Conservation (phyloP, 2,797 vertebrate species). For the Psittacula echo region DNA sequence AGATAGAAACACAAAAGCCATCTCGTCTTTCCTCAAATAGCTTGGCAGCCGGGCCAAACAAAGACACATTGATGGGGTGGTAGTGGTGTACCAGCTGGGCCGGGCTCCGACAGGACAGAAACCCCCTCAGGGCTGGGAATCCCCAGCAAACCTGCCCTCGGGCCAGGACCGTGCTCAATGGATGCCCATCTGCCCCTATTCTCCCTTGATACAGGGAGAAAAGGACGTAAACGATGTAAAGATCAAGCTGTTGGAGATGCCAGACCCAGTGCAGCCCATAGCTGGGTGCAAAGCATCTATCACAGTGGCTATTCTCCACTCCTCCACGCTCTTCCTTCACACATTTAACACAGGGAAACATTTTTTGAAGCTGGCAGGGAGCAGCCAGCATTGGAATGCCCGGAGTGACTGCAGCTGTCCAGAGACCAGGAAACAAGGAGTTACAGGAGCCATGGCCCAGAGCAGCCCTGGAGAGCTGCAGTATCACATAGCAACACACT, state of each 20-base stretch:
- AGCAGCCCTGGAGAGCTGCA: neutral
- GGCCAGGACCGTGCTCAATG: accelerated
- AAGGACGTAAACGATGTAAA: neutral
- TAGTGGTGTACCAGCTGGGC: neutral
- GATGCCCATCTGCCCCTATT: accelerated
- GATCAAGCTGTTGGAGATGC: neutral
- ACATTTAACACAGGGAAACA: neutral
- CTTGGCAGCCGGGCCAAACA: neutral
- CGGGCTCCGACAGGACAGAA: neutral
- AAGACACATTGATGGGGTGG: conserved; percentile 18
- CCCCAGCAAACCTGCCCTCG: neutral
- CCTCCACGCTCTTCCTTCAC: neutral
- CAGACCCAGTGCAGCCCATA: neutral
- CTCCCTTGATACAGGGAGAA: too few species aligned
- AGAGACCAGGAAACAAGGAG: conserved; percentile 31
- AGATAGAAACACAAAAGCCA: conserved; percentile 47
- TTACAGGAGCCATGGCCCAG: neutral
- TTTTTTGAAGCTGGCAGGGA: neutral
- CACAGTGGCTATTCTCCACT: neutral
- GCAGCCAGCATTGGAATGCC: neutral
- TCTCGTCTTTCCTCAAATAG: conserved; percentile 63
- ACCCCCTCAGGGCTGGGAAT: accelerated
- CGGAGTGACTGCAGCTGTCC: neutral
- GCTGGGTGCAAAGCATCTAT: accelerated
- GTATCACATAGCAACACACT: conserved; percentile 38